Conservation (phyloP, 1,140 invertebrate species). For the Acromyrmex echinatior region DNA sequence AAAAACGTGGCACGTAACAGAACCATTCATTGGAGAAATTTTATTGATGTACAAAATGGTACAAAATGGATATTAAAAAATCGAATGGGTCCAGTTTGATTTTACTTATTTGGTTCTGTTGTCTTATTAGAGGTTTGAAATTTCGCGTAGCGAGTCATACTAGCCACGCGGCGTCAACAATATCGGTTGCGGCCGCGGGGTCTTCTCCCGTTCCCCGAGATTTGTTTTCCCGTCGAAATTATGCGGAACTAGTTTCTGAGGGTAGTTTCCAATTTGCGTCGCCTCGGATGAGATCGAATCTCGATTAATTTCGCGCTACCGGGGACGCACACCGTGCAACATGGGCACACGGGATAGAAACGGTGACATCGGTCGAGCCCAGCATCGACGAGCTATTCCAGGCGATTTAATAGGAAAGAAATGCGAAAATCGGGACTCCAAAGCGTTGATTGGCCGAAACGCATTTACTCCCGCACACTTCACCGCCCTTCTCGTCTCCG, state of each 20-base stretch:
- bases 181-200: slow-evolving; percentile 53
- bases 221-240: slow-evolving; percentile 82
- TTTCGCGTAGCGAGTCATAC: slow-evolving; percentile 1
- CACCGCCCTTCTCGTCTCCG: slow-evolving; percentile 13
- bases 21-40: too few relatives aligned
- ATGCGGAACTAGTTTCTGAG: slow-evolving; percentile 82
- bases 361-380: slow-evolving; percentile 70
- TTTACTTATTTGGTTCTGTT: too few relatives aligned
- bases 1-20: too few relatives aligned
- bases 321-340: slow-evolving; percentile 52
- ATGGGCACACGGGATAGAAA: slow-evolving; percentile 68
- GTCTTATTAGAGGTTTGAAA: background rate
- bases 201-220: slow-evolving; percentile 58
- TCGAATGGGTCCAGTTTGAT: too few relatives aligned
- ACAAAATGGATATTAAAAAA: too few relatives aligned
- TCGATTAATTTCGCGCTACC: slow-evolving; percentile 80
- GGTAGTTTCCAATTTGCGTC: slow-evolving; percentile 82
- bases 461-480: slow-evolving; percentile 71
- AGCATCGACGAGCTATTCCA: slow-evolving; percentile 43
- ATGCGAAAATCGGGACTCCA: slow-evolving; percentile 70
- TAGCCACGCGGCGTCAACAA: background rate
- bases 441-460: slow-evolving; percentile 76
- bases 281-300: slow-evolving; percentile 79
- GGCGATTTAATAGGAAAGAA: slow-evolving; percentile 80
- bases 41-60: too few relatives aligned